Evolutionary conservation across 2,888 invertebrate genomes (phyloP).

Genomic region (Melinaea marsaeus): DNA sequence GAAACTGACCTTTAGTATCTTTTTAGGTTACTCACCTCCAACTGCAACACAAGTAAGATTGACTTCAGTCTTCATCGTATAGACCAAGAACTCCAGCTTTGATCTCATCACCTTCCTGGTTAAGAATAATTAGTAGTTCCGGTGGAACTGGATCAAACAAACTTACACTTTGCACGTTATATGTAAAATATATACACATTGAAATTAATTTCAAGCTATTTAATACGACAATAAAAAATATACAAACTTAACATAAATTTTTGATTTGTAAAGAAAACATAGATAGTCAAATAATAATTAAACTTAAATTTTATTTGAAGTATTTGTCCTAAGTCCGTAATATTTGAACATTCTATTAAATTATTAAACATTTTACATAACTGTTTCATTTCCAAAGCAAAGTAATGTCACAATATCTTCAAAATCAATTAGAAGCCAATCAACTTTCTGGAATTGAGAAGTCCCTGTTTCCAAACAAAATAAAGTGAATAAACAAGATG

Average conservation of each 20-base stretch:
- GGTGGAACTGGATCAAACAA: slow-evolving; percentile 81
- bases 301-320: too few relatives aligned
- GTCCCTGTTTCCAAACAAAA: slow-evolving; percentile 10
- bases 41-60: slow-evolving; percentile 86
- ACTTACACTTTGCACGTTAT: not conserved
- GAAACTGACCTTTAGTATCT: not conserved
- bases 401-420: slow-evolving; percentile 11
- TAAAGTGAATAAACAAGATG: slow-evolving; percentile 10
- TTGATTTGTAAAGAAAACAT: too few relatives aligned
- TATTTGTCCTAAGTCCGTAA: not conserved
- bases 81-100: slow-evolving; percentile 84
- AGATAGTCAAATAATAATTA: too few relatives aligned
- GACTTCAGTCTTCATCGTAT: slow-evolving; percentile 85
- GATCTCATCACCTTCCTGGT: slow-evolving; percentile 83
- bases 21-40: slow-evolving; percentile 75
- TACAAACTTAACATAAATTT: too few relatives aligned
- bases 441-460: slow-evolving; percentile 9
- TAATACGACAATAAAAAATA: too few relatives aligned
- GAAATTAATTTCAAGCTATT: too few relatives aligned
- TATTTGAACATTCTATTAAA: not conserved
- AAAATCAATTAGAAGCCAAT: slow-evolving; percentile 12
- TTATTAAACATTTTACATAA: not conserved
- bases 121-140: slow-evolving; percentile 83
- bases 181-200: not conserved
- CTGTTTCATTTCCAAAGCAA: not conserved